Percentiles rank a stretch among this genome's conserved stretches.
phyloP scores from a whole-genome alignment of 2,797 vertebrate species.

The Crax fasciolata region DNA sequence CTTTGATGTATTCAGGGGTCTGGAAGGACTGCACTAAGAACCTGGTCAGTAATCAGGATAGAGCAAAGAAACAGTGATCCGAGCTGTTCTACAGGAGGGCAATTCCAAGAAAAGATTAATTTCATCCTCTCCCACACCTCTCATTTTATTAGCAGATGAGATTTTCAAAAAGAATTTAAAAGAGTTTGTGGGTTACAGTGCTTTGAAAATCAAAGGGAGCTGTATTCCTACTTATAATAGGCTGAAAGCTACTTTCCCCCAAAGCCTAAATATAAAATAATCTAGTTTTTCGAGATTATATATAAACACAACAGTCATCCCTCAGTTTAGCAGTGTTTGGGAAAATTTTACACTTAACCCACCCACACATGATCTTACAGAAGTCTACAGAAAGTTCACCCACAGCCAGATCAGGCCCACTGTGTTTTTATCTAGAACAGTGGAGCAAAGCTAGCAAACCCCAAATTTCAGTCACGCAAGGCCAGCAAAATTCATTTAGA shows the following conservation, averaged over 20 bases:
- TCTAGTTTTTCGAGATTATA: slow-evolving; percentile 53
- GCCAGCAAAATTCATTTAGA: not conserved
- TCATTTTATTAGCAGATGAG: slow-evolving; percentile 65
- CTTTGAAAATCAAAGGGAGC: slow-evolving; percentile 64
- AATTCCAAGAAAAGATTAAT: not conserved
- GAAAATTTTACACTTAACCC: slow-evolving; percentile 55
- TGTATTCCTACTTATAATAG: slow-evolving; percentile 58
- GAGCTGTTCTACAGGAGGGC: not conserved
- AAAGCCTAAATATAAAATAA: slow-evolving; percentile 60
- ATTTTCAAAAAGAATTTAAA: slow-evolving; percentile 62
- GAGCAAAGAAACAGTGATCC: not conserved
- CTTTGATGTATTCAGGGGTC: slow-evolving; percentile 38
- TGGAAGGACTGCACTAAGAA: not conserved
- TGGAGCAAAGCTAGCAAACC: not conserved
- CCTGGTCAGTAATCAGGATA: slow-evolving; percentile 23
- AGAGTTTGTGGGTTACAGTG: slow-evolving; percentile 26
- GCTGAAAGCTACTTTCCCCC: slow-evolving; percentile 62
- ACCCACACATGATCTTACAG: slow-evolving; percentile 40
- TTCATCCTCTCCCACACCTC: slow-evolving; percentile 47
- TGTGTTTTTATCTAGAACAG: not conserved
- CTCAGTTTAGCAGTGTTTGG: slow-evolving; percentile 41
- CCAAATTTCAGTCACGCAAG: not conserved
- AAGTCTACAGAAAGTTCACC: slow-evolving; percentile 10
- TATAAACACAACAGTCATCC: slow-evolving; percentile 36
- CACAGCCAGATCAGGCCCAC: not conserved